Conservation (phyloP, 92 coral and sea anemone species). For the Umimayanthus chanpuru region DNA sequence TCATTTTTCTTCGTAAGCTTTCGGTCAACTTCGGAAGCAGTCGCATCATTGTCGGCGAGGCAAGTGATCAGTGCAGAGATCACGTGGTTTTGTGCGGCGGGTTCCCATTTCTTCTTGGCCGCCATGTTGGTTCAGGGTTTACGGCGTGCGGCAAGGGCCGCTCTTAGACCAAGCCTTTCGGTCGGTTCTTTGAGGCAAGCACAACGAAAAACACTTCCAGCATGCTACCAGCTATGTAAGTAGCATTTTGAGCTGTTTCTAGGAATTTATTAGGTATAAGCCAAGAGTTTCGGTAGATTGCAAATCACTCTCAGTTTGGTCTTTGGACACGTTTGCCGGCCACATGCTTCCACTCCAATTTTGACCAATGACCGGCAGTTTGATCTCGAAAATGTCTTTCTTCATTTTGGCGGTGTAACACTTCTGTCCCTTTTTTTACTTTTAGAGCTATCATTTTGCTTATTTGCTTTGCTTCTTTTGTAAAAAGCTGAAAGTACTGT, state of each 20-base stretch:
- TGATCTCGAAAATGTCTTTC: neutral
- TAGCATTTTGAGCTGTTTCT: slow-evolving; percentile 34
- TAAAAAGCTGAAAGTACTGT: neutral
- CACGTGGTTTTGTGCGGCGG: slow-evolving; percentile 63
- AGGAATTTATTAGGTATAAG: neutral
- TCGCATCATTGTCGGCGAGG: slow-evolving; percentile 45
- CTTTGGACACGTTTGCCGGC: slow-evolving; percentile 75
- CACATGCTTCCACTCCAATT: slow-evolving; percentile 45
- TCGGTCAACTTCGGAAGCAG: slow-evolving; percentile 44
- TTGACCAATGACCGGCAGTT: neutral
- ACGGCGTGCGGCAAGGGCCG: slow-evolving; percentile 95
- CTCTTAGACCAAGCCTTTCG: slow-evolving; percentile 75
- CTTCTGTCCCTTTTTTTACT: neutral
- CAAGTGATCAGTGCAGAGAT: slow-evolving; percentile 40
- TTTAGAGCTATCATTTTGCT: neutral
- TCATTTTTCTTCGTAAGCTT: neutral
- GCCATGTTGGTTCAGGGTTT: slow-evolving; percentile 97
- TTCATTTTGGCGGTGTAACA: neutral
- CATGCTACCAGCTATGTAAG: slow-evolving; percentile 93
- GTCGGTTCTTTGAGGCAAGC: slow-evolving; percentile 80
- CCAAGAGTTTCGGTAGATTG: neutral
- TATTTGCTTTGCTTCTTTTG: neutral
- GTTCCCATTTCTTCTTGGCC: slow-evolving; percentile 73
- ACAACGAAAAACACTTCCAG: slow-evolving; percentile 80
- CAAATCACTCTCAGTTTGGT: slow-evolving; percentile 15